These are phyloP conservation scores for Siniperca obscura DNA, from an alignment of 2,797 vertebrate genomes.

Conservation along the genomic window DNA sequence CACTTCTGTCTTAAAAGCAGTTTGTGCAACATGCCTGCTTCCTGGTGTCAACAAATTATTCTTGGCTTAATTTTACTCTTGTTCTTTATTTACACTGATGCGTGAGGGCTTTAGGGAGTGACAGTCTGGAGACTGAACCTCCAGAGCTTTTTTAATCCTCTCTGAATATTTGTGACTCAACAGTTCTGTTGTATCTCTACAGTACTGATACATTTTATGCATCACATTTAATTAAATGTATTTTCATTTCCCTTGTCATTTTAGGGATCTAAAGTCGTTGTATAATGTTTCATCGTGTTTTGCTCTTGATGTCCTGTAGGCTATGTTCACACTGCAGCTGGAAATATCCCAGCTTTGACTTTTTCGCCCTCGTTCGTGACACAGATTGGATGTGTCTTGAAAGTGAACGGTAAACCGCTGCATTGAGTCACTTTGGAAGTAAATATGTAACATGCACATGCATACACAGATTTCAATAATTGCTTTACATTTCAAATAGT, in stretches of 20 bases:
- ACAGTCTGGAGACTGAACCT: slow-evolving; percentile 37
- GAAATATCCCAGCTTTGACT: slow-evolving; percentile 12
- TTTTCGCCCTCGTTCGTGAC: not conserved
- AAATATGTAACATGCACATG: not conserved
- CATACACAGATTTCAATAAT: slow-evolving; percentile 5
- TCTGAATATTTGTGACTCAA: slow-evolving; percentile 31
- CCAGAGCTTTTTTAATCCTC: slow-evolving; percentile 38
- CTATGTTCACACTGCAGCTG: slow-evolving; percentile 24
- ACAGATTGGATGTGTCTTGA: not conserved
- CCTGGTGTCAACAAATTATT: slow-evolving; percentile 9
- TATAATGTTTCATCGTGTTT: not conserved
- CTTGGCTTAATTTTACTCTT: slow-evolving; percentile 37
- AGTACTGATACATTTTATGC: slow-evolving; percentile 5
- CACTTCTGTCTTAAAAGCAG: not conserved
- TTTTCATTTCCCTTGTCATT: slow-evolving; percentile 22
- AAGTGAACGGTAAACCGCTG: not conserved
- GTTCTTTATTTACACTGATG: slow-evolving; percentile 45
- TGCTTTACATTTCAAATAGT: slow-evolving; percentile 4
- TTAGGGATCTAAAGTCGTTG: not conserved
- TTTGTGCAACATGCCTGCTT: slow-evolving; percentile 14
- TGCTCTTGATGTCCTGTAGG: not conserved
- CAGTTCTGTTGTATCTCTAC: slow-evolving; percentile 1
- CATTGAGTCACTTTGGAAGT: not conserved
- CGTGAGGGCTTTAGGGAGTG: slow-evolving; percentile 11
- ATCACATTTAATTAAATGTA: slow-evolving; percentile 1